Conservation (phyloP, 2,888 invertebrate genomes). For the Lithophane semibrunnea region DNA sequence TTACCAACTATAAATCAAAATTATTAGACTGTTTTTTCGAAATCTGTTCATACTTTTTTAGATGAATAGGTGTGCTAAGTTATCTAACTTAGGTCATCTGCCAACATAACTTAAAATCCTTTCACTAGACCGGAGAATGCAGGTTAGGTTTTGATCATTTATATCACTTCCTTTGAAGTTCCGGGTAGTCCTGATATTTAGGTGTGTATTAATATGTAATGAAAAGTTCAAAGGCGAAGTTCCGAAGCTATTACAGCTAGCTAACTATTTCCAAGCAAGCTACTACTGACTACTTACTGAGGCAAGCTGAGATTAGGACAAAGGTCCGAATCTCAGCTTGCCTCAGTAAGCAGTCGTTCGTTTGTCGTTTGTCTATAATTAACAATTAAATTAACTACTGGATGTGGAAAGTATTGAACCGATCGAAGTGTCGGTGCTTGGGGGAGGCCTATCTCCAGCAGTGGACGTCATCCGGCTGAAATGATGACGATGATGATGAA, state of each 20-base stretch:
- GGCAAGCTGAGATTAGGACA: too few species aligned
- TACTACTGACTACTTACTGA: too few species aligned
- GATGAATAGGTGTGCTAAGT: slow-evolving; percentile 9
- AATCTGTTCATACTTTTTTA: slow-evolving; percentile 10
- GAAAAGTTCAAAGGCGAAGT: neutral
- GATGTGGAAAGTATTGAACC: too few species aligned
- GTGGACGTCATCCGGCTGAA: too few species aligned
- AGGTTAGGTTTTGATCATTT: neutral
- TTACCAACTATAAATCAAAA: slow-evolving; percentile 12
- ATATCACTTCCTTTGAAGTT: slow-evolving; percentile 23
- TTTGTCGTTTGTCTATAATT: too few species aligned
- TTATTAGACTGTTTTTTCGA: neutral
- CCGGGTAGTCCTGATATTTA: slow-evolving; percentile 1
- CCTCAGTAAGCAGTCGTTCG: too few species aligned
- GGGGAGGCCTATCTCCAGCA: too few species aligned
- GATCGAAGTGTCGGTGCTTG: too few species aligned
- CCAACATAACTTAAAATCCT: slow-evolving; percentile 48
- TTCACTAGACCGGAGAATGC: slow-evolving; percentile 29
- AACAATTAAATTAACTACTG: too few species aligned
- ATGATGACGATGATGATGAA: too few species aligned
- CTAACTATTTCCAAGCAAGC: too few species aligned
- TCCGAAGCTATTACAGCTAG: neutral
- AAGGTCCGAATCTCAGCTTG: too few species aligned
- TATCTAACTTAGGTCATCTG: slow-evolving; percentile 37
- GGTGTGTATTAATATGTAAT: neutral